phyloP scores from a whole-genome alignment of 2,888 invertebrate genomes.

The Nasonia oneida region DNA sequence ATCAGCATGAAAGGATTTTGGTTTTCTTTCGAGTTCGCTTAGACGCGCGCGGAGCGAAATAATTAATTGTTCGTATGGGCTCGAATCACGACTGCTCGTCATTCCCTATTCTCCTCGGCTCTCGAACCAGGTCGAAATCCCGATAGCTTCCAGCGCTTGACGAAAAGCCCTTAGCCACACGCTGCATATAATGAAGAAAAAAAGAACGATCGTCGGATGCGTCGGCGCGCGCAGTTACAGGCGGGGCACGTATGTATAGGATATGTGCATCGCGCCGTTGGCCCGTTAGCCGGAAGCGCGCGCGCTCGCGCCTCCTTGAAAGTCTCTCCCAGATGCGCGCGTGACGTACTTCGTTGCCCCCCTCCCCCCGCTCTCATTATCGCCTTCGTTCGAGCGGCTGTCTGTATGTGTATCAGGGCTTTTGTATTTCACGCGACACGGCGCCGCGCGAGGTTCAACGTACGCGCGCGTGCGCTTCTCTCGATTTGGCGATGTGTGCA shows the following conservation, averaged over 20 bases:
- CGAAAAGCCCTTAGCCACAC: too few species aligned
- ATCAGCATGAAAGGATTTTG: not conserved
- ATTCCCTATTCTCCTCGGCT: not conserved
- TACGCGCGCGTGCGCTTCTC: not conserved
- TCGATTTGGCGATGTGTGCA: not conserved
- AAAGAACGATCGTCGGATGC: not conserved
- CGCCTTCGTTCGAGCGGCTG: not conserved
- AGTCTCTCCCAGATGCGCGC: slow-evolving; percentile 6
- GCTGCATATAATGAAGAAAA: not conserved
- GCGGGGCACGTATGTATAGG: slow-evolving; percentile 1
- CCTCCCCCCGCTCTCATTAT: not conserved
- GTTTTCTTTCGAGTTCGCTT: not conserved
- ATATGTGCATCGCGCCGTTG: slow-evolving; percentile 34
- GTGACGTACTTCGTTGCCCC: slow-evolving; percentile 38
- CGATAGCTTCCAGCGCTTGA: not conserved
- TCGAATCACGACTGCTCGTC: too few species aligned
- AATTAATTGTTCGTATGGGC: not conserved
- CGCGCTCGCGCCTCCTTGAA: slow-evolving; percentile 18
- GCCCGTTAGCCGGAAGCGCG: slow-evolving; percentile 56
- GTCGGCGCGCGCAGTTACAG: not conserved
- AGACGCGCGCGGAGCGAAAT: not conserved
- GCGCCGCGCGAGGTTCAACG: not conserved
- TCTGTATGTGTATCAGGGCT: not conserved
- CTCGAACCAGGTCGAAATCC: not conserved
- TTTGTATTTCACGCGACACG: not conserved